These are phyloP conservation scores for Drosophila longiperda DNA, from an alignment of 2,888 invertebrate species.

Conservation along the genomic window DNA sequence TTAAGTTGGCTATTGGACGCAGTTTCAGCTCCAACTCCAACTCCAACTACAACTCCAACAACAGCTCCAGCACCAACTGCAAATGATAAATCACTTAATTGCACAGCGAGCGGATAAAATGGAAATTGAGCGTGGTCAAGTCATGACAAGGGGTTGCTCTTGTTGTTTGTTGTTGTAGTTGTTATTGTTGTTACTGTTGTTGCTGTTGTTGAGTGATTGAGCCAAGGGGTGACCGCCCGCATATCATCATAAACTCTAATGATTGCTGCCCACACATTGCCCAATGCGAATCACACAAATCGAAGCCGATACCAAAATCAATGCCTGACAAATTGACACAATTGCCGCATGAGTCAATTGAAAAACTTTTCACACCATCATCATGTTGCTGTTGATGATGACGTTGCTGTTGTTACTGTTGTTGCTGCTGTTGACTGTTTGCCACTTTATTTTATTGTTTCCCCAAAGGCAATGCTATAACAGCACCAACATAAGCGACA, in stretches of 20 bases:
- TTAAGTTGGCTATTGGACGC: conserved; percentile 72
- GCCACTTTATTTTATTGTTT: conserved; percentile 81
- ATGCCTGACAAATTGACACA: conserved; percentile 81
- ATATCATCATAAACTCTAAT: conserved; percentile 66
- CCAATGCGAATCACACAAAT: conserved; percentile 50
- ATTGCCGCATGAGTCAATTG: conserved; percentile 80
- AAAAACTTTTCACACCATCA: conserved; percentile 64
- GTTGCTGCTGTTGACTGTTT: conserved; percentile 63
- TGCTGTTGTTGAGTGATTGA: conserved; percentile 39
- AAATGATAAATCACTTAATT: conserved; percentile 81
- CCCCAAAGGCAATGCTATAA: conserved; percentile 72
- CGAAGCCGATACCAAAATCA: conserved; percentile 75
- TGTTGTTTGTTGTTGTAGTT: conserved; percentile 49
- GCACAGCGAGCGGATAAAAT: conserved; percentile 79
- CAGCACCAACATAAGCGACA: conserved; percentile 22
- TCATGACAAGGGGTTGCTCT: conserved; percentile 65
- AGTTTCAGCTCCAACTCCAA: conserved; percentile 34
- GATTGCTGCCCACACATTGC: conserved; percentile 69
- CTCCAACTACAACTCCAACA: conserved; percentile 26
- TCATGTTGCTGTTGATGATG: conserved; percentile 41
- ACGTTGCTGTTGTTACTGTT: conserved; percentile 27
- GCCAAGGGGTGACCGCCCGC: conserved; percentile 61
- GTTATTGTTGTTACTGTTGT: conserved; percentile 8
- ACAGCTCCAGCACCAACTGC: conserved; percentile 52
- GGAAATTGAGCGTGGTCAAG: conserved; percentile 80